These are phyloP conservation scores for Parapristionchus giblindavisi DNA, from an alignment of 2,888 invertebrate species.

Conservation along the genomic window DNA sequence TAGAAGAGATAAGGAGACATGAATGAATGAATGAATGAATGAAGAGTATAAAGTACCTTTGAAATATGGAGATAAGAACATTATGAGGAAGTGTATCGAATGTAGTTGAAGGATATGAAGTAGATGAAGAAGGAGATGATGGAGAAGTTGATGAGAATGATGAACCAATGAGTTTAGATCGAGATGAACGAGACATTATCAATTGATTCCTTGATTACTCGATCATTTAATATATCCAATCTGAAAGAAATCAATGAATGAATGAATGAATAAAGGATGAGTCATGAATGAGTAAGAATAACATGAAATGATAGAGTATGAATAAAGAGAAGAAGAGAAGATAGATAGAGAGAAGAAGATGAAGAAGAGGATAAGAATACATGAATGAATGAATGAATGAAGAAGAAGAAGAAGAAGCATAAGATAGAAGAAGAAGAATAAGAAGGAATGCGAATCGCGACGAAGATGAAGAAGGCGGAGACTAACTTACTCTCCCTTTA, in stretches of 20 bases:
- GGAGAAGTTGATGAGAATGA: slow-evolving; percentile 7
- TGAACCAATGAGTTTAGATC: neutral
- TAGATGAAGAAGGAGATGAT: neutral
- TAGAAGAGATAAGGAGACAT: neutral
- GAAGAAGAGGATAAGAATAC: no score
- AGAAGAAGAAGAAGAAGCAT: neutral
- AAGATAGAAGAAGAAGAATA: neutral
- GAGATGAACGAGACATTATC: neutral
- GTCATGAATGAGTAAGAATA: neutral
- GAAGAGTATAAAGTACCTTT: neutral
- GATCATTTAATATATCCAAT: neutral
- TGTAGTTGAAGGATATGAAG: neutral
- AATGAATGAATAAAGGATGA: slow-evolving; percentile 4
- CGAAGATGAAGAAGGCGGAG: neutral
- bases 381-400: no score
- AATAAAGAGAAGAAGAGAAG: neutral
- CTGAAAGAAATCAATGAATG: neutral
- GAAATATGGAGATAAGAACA: neutral
- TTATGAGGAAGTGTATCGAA: neutral
- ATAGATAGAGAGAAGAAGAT: neutral
- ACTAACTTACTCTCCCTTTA: neutral
- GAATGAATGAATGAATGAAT: neutral
- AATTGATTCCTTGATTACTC: neutral
- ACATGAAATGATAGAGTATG: neutral
- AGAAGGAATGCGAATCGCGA: neutral